Conservation (phyloP, 2,113 vertebrate genomes). For the Galbula dea region DNA sequence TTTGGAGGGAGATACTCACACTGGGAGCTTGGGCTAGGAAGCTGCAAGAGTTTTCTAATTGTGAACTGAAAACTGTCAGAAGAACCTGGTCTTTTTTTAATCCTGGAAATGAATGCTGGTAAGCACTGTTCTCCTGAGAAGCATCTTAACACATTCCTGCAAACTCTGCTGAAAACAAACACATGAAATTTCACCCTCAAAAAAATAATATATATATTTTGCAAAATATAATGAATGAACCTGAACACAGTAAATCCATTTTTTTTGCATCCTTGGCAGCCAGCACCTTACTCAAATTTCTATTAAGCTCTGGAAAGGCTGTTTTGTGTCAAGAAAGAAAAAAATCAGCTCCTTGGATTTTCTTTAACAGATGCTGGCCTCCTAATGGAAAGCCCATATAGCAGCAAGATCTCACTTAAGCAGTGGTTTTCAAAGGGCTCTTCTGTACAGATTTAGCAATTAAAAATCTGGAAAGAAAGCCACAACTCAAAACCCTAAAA, state of each 20-base stretch:
- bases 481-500: neutral
- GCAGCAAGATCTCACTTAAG: neutral
- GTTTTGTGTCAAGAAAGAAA: slow-evolving; percentile 7
- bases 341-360: neutral
- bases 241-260: neutral
- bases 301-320: slow-evolving; percentile 3
- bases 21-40: neutral
- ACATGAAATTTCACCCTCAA: neutral
- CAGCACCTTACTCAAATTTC: neutral
- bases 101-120: slow-evolving; percentile 11
- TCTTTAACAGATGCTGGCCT: neutral
- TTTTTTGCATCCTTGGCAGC: slow-evolving; percentile 20
- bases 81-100: neutral
- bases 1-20: neutral
- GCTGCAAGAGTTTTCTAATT: neutral
- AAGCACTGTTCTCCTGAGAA: neutral
- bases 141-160: neutral
- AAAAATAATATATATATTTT: neutral
- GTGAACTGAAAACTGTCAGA: neutral
- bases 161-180: slow-evolving; percentile 23
- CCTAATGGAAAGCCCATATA: neutral
- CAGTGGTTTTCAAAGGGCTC: neutral
- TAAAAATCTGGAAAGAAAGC: neutral
- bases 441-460: neutral
- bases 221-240: neutral